Base-by-base conservation (phyloP, 2,113 vertebrate genomes). In the Antennarius striatus region DNA sequence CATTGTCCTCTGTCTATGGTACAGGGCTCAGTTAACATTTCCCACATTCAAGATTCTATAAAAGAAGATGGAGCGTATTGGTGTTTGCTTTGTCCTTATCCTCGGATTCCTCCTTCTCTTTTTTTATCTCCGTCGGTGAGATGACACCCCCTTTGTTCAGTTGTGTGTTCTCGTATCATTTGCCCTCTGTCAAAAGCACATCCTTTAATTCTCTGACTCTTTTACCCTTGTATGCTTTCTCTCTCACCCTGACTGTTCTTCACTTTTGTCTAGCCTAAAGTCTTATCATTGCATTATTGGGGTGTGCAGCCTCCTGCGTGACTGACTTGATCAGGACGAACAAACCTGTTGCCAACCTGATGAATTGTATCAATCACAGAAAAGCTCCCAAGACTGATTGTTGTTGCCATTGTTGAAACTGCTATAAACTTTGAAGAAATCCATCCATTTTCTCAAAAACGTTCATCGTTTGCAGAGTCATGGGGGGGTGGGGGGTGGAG, bases 81-180 rank as follows among this genome's bases (percentile, higher is more conserved):
- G 70, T 71, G 69, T 81, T 70, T 65, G 71, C 58, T 70, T 63
- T 57, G 68, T 87, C 77, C 72, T 78, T 55, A 70, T 66, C 62
- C 58, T 70, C 22, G 46, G 28, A 63, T 83, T 30, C 57, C 49
- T 71, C 47, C 22, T 5, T 67, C 46, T 67, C 56, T 28, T 40
- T 63, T 53, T 70, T 17, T 39, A 40, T 52, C 46, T 42, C 45
- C 6, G 54, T 54, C 30, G n/a, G 75, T 71, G 77, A 76, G 53
- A 79, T 58, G 63, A 88, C 63, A 66, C 63, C 47, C 17, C 5
- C 43, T 75, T 66, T 62, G 43, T 63, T 66, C 43, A 47, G 64
- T n/a, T n/a, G n/a, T n/a, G n/a, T n/a, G n/a, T n/a, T n/a, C n/a
- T n/a, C n/a, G 45, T 54, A 10, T 66, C 30, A 4, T 80, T 75